Percentiles rank a stretch among this genome's conserved stretches.
phyloP scores from a whole-genome alignment of 1,140 invertebrate genomes.

The Drusus annulatus region DNA sequence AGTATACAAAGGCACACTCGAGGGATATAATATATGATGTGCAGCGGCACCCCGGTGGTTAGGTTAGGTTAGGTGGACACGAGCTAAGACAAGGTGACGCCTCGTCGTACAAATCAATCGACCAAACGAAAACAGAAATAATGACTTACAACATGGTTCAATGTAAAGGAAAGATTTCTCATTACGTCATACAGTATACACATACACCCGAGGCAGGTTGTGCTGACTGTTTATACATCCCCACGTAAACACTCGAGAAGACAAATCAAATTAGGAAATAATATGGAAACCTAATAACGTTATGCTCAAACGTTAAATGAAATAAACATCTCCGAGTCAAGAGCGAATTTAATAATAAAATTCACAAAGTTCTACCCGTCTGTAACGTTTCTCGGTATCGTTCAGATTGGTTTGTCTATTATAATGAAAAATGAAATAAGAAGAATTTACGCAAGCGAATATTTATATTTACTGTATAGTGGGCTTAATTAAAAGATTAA shows the following conservation, averaged over 20 bases:
- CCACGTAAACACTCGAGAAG: slow-evolving; percentile 17
- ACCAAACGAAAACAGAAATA: not conserved
- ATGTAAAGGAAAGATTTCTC: not conserved
- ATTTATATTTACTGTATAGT: not conserved
- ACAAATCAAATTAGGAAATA: slow-evolving; percentile 24
- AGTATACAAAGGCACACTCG: too few relatives aligned
- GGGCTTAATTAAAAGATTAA: slow-evolving; percentile 20
- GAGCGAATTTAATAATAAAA: slow-evolving; percentile 8
- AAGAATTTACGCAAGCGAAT: not conserved
- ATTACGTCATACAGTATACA: not conserved
- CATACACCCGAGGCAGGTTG: not conserved
- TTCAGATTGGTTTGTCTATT: not conserved
- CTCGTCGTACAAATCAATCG: not conserved
- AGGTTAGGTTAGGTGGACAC: not conserved
- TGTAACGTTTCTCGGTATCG: not conserved
- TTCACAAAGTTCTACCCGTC: not conserved
- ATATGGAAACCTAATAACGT: slow-evolving; percentile 16
- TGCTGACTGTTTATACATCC: not conserved
- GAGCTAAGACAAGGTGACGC: not conserved
- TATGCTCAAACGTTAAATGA: not conserved
- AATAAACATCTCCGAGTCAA: slow-evolving; percentile 2
- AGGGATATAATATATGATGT: not conserved
- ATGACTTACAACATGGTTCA: too few relatives aligned
- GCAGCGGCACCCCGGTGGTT: not conserved
- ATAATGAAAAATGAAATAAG: not conserved